Evolutionary conservation across 2,797 vertebrate genomes (phyloP), one percentile per base, ranked within the genome.

Genomic region (Danio kyathit): DNA sequence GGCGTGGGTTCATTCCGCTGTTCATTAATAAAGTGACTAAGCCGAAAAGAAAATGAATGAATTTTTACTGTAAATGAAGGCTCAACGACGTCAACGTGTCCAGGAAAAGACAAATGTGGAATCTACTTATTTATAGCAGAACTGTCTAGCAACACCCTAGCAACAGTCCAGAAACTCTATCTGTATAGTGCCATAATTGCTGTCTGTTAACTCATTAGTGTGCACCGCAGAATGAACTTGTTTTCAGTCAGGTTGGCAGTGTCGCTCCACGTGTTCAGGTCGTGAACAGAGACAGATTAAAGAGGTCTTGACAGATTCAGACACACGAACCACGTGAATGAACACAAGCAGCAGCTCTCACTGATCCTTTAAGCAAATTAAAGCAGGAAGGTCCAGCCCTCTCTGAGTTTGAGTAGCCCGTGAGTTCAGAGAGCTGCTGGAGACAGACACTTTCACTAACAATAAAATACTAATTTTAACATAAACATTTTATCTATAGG

Each of bases 361-460:
- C 54, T 84, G 79, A 91, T 65, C 81, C 83, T 29, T 77, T 88
- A 78, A 86, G 83, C 70, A 76, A n/a, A 84, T 89, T 81, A 89
- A 87, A 21, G 29, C 13, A 82, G 75, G 54, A 41, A 60, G 14
- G 17, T 19, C 54, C 76, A 74, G 48, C 52, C n/a, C 38, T 63
- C 12, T 11, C 3, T 1, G 54, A 46, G 14, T 61, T 17, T 74
- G 21, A 38, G 6, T 29, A 3, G 1, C 29, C 29, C 10, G 16
- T 13, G 11, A 14, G 48, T 7, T 29, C 29, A 29, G 48, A 76
- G 43, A 16, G 0, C n/a, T 6, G 17, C 70, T 21, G 5, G 56
- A 43, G n/a, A 17, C 29, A 41, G 16, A 41, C 10, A 1, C 17
- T 21, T 29, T 16, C 3, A 4, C 21, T 21, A 40, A 9, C 5